Base-by-base conservation (phyloP, 2,888 invertebrate species). In the Linyphia triangularis region DNA sequence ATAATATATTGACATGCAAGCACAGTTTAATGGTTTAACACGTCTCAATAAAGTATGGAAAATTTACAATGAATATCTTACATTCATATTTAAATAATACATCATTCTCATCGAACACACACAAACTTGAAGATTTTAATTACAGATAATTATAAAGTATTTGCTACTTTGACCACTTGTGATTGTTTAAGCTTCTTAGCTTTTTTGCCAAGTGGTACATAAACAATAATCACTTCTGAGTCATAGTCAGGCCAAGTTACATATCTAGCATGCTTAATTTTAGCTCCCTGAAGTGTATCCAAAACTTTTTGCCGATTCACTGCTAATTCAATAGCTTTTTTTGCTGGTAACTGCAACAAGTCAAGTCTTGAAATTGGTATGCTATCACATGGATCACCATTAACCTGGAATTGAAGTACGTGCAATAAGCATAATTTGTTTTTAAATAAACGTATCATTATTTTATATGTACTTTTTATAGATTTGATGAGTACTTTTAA, bases 191-290 rank as follows among this genome's bases (percentile, higher is more conserved):
- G 2, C 24, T 79, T 70, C 26, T 85, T 85, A 16, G 40, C 40
- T 30, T 81, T 75, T 33, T 88, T 88, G 7, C 75, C 81, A 5
- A 40, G 19, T 13, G 86, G 86, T 24, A 28, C 75, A 28, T 43
- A 88, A n/a, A 82, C 10, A 7, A 88, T 67, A 19, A 59, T 37
- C 19, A 88, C 79, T 57, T 88, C 86, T 16, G 86, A 81, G 61
- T 88, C 83, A 78, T 78, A 77, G 19, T 88, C 33, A 7, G 63
- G 61, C 83, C 83, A 83, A 5, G 40, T 13, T n/a, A 70, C 83
- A 24, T 78, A 88, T 3, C 57, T 37, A 3, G 67, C 69, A 43
- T 69, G 69, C 19, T 63, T 82, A 4, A 78, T 30, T 63, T 77
- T 77, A 5, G 33, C 73, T 13, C 70, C 82, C 19, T 88, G 26